These are phyloP conservation scores for Strix aluco DNA, from an alignment of 2,113 vertebrate species.

Conservation along the genomic window DNA sequence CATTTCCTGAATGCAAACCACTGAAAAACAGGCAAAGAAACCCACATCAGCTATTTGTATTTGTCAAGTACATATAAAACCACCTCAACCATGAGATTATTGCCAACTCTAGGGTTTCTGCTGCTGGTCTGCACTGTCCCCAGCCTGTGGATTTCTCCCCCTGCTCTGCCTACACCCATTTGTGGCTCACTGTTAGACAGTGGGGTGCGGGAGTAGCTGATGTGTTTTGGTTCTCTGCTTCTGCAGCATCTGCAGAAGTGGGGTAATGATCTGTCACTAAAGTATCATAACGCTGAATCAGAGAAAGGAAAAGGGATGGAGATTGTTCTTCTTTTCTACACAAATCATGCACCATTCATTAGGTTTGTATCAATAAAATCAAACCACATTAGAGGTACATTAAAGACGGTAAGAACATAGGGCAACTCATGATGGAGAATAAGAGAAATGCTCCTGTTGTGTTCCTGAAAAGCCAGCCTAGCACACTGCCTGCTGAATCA, in stretches of 20 bases:
- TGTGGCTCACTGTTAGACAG: not conserved
- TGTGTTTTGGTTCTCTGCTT: not conserved
- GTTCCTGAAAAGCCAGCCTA: not conserved
- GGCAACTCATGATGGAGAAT: not conserved
- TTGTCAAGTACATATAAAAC: rapidly evolving
- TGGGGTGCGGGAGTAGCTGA: too few species aligned
- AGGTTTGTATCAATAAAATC: not conserved
- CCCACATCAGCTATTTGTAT: rapidly evolving
- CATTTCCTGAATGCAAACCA: rapidly evolving
- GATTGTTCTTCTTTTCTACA: not conserved
- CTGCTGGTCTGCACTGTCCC: too few species aligned
- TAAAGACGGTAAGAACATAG: not conserved
- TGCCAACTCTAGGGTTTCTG: not conserved
- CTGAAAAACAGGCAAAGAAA: not conserved
- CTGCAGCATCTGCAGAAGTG: not conserved
- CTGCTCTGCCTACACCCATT: not conserved
- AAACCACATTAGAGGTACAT: not conserved
- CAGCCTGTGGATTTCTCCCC: too few species aligned
- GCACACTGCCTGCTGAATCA: rapidly evolving
- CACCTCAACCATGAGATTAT: rapidly evolving
- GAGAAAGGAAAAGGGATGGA: not conserved
- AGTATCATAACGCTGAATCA: not conserved
- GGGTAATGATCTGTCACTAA: not conserved
- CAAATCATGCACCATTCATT: not conserved
- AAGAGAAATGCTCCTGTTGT: not conserved